Conservation (phyloP, 2,113 vertebrate species). For the Fregata magnificens region DNA sequence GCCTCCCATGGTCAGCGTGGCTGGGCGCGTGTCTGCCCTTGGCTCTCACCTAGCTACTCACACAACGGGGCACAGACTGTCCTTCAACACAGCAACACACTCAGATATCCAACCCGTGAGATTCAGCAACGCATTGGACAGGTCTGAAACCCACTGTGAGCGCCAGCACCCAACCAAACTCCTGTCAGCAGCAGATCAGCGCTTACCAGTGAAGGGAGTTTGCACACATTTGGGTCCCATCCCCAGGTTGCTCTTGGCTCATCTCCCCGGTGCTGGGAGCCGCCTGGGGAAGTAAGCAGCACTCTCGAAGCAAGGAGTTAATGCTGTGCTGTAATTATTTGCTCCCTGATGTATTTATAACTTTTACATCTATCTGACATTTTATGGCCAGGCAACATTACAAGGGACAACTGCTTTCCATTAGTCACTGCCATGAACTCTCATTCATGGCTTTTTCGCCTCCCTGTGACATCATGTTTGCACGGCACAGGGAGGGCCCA, state of each 20-base stretch:
- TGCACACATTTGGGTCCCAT: not conserved
- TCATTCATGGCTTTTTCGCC: not conserved
- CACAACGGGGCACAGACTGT: rapidly evolving
- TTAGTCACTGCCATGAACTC: not conserved
- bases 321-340: not conserved
- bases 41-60: not conserved
- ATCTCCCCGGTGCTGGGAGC: not conserved
- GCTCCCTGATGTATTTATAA: conserved; percentile 23
- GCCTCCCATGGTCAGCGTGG: not conserved
- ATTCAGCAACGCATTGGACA: not conserved
- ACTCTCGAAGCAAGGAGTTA: not conserved
- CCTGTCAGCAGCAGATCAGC: not conserved
- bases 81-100: not conserved
- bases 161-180: not conserved
- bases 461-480: not conserved
- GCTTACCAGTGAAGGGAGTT: not conserved
- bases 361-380: conserved; percentile 39
- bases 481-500: not conserved
- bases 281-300: not conserved
- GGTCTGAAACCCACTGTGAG: not conserved
- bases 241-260: not conserved
- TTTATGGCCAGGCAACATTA: not conserved
- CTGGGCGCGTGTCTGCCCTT: not conserved
- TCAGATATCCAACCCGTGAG: not conserved
- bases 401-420: conserved; percentile 22